A percentile compares a stretch with the other conserved stretches of the same genome.
phyloP scores from a whole-genome alignment of 1,140 invertebrate genomes.

The Rhopalosiphum maidis region DNA sequence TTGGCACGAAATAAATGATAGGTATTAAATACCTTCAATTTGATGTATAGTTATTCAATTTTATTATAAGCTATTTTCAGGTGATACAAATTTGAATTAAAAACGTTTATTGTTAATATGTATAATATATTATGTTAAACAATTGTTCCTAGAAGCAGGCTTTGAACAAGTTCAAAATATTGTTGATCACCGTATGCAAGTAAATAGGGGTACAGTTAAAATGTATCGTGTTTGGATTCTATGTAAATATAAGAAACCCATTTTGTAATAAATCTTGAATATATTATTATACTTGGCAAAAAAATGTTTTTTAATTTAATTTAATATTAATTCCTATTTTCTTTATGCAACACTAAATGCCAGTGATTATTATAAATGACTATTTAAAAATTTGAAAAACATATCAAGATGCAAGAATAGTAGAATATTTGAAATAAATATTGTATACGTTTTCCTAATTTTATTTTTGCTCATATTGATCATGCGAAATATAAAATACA shows the following conservation, averaged over 20 bases:
- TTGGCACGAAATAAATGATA: too few species aligned
- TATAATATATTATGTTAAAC: constrained; percentile 68
- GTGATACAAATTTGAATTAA: too few species aligned
- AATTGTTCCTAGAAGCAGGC: constrained; percentile 75
- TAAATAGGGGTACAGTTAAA: constrained; percentile 90
- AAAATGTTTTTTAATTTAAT: background rate
- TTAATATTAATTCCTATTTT: background rate
- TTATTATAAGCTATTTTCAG: too few species aligned
- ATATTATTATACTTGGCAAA: background rate
- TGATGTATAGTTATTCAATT: too few species aligned
- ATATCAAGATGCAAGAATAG: too few species aligned
- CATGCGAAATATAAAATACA: background rate
- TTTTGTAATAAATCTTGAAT: background rate
- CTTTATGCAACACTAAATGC: background rate
- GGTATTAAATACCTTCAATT: too few species aligned
- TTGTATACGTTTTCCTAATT: background rate
- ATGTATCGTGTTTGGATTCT: constrained; percentile 99
- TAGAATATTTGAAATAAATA: background rate
- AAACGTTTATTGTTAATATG: too few species aligned
- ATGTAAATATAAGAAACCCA: constrained; percentile 84
- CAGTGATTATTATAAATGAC: background rate
- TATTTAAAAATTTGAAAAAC: background rate
- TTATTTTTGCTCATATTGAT: background rate
- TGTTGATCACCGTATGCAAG: constrained; percentile 90
- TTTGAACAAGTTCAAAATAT: constrained; percentile 85